These are phyloP conservation scores for Mixornis gularis DNA, from an alignment of 2,113 vertebrate species.

Conservation along the genomic window DNA sequence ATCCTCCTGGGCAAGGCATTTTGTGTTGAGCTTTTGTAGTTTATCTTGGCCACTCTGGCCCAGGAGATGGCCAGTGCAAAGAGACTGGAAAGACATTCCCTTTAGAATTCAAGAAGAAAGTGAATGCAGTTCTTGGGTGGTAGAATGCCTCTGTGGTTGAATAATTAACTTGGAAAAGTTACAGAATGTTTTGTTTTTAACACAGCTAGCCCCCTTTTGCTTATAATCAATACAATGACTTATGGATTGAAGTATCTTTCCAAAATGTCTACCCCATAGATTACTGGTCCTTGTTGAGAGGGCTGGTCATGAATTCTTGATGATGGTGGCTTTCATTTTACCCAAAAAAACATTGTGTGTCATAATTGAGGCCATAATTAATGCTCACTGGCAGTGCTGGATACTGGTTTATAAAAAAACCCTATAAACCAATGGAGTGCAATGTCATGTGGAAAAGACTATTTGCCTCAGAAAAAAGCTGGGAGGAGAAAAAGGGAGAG, in stretches of 20 bases:
- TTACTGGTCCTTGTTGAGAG: background rate
- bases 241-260: background rate
- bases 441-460: background rate
- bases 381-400: background rate
- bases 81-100: background rate
- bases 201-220: background rate
- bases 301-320: background rate
- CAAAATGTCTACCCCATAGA: constrained; percentile 13
- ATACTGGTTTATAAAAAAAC: constrained; percentile 9
- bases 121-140: constrained; percentile 28
- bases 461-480: background rate
- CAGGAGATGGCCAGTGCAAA: background rate
- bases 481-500: background rate
- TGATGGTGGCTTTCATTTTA: background rate
- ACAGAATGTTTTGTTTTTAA: constrained; percentile 29
- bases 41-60: background rate
- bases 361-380: constrained; percentile 11
- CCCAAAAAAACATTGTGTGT: background rate
- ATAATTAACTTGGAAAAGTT: constrained; percentile 29
- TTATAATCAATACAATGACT: constrained; percentile 23
- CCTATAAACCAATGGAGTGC: background rate
- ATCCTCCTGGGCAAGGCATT: background rate
- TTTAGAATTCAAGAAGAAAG: constrained; percentile 38
- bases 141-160: constrained; percentile 2
- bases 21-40: background rate